Conservation (phyloP, 2,797 vertebrate species). For the Malacoctenus gilli region DNA sequence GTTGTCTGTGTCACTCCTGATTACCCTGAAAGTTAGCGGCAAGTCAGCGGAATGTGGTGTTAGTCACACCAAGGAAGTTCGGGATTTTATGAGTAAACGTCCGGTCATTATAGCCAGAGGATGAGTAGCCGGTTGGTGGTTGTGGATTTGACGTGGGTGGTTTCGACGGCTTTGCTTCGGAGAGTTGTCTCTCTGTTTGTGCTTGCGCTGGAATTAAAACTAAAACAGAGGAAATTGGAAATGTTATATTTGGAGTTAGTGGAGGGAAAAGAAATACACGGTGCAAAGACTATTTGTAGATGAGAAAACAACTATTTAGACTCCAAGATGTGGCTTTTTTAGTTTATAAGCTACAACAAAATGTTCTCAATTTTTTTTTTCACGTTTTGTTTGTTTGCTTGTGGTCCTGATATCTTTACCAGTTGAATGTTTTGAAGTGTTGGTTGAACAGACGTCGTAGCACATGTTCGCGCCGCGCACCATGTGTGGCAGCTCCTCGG, state of each 20-base stretch:
- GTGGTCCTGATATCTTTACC: background rate
- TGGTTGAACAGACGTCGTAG: background rate
- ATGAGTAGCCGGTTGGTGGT: conserved; percentile 11
- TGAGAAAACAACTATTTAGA: too few species aligned
- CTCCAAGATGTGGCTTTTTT: too few species aligned
- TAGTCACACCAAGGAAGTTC: conserved; percentile 12
- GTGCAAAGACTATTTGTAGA: too few species aligned
- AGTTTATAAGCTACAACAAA: too few species aligned
- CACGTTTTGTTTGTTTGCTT: too few species aligned
- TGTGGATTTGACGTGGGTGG: conserved; percentile 22
- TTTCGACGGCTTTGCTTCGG: conserved; percentile 2
- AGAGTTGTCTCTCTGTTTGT: conserved; percentile 22
- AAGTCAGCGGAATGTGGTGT: conserved; percentile 26
- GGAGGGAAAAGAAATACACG: background rate
- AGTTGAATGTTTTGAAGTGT: background rate
- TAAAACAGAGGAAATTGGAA: background rate
- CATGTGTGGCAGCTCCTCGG: conserved; percentile 10
- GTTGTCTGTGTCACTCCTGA: conserved; percentile 1
- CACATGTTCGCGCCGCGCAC: background rate
- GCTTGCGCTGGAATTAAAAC: background rate
- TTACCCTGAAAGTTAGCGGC: conserved; percentile 1
- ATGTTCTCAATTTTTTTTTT: too few species aligned
- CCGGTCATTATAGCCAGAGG: conserved; percentile 9
- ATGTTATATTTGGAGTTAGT: conserved; percentile 8
- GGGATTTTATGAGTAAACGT: conserved; percentile 20